Percentiles rank a stretch among this genome's conserved stretches.
phyloP scores from a whole-genome alignment of 2,888 invertebrate genomes.

The Pharmacophagus antenor region DNA sequence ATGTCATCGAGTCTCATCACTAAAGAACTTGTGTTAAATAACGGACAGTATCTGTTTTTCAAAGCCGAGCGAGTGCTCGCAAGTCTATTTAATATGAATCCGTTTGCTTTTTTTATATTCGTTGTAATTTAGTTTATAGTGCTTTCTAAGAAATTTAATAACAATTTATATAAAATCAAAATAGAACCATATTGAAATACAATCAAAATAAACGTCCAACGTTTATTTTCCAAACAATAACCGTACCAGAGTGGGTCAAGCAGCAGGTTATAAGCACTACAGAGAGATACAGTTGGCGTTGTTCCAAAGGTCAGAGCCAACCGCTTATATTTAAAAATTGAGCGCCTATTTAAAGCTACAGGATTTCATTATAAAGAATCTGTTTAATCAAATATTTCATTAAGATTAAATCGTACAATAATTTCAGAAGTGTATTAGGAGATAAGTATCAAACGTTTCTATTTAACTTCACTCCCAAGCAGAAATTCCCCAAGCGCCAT shows the following conservation, averaged over 20 bases:
- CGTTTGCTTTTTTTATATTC: constrained; percentile 1
- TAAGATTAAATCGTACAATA: constrained; percentile 71
- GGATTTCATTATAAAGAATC: constrained; percentile 28
- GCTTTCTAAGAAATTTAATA: neutral
- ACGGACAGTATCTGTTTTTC: constrained; percentile 28
- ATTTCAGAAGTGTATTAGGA: constrained; percentile 77
- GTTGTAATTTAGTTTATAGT: neutral
- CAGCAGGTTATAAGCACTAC: constrained; percentile 14
- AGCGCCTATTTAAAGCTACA: constrained; percentile 8
- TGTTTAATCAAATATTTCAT: constrained; percentile 60
- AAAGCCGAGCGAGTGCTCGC: constrained; percentile 16
- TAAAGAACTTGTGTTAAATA: constrained; percentile 30
- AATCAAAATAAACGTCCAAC: neutral
- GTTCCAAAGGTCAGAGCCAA: constrained; percentile 19
- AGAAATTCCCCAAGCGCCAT: constrained; percentile 79
- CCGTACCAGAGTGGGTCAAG: neutral
- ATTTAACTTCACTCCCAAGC: constrained; percentile 76
- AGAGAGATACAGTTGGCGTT: constrained; percentile 20
- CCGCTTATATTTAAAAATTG: constrained; percentile 3
- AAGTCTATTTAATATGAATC: neutral
- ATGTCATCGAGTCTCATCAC: constrained; percentile 48
- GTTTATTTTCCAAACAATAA: neutral
- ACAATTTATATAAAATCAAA: too few species aligned
- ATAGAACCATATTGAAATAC: too few species aligned
- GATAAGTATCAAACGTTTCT: constrained; percentile 81